These are phyloP conservation scores for Electrophaes corylata DNA, from an alignment of 2,888 invertebrate genomes.

Conservation along the genomic window DNA sequence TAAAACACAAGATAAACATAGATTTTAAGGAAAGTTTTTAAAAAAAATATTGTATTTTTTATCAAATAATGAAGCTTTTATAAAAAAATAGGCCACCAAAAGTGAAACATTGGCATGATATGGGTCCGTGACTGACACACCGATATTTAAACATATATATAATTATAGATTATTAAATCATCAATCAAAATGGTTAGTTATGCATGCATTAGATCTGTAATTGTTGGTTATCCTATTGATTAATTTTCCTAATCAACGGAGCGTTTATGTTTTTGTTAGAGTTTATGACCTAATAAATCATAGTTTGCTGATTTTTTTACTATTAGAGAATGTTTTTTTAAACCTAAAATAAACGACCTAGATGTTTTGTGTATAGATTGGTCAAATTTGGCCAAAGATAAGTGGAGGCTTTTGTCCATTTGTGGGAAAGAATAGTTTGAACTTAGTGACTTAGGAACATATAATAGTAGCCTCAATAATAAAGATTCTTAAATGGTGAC, in stretches of 20 bases:
- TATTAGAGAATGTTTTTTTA: constrained; percentile 4
- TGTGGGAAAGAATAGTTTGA: no score
- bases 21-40: no score
- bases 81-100: background rate
- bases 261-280: constrained; percentile 15
- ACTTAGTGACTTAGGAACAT: no score
- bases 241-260: constrained; percentile 42
- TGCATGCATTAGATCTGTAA: constrained; percentile 48
- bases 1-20: no score
- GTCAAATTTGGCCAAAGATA: no score
- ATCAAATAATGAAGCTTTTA: background rate
- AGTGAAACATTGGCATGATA: constrained; percentile 21
- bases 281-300: constrained; percentile 19
- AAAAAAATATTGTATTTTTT: background rate
- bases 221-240: constrained; percentile 57
- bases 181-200: constrained; percentile 61
- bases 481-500: no score
- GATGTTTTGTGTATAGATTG: no score
- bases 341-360: background rate
- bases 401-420: no score
- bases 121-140: constrained; percentile 42
- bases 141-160: constrained; percentile 49
- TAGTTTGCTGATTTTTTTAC: constrained; percentile 7
- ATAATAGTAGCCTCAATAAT: no score
- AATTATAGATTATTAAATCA: constrained; percentile 67